Percentiles rank a stretch among this genome's conserved stretches.
Conservation (phyloP, 2,888 invertebrate species). For the Athalia circularis region DNA sequence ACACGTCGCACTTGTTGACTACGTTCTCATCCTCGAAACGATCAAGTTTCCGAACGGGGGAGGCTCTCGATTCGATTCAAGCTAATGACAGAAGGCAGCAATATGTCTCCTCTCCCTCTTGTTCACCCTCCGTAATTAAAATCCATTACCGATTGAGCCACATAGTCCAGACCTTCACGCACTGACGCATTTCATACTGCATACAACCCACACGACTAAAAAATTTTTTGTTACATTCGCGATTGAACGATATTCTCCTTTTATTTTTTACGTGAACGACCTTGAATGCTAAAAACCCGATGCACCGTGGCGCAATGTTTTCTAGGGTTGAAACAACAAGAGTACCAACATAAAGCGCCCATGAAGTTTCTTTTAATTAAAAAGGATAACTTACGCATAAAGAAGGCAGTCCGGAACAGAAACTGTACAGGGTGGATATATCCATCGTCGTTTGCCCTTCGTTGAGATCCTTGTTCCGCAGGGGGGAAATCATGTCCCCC, state of each 20-base stretch:
- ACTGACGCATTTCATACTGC: background rate
- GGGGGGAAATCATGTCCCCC: conserved; percentile 16
- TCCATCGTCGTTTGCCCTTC: conserved; percentile 23
- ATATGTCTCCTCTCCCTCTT: conserved; percentile 45
- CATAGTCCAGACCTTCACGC: conserved; percentile 2
- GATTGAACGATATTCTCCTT: too few relatives aligned
- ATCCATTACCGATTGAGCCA: conserved; percentile 48
- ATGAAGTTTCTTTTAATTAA: conserved; percentile 61
- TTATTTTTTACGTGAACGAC: too few relatives aligned
- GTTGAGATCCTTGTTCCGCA: conserved; percentile 17
- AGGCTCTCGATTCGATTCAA: conserved; percentile 43
- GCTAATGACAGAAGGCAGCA: conserved; percentile 49
- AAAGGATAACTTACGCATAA: conserved; percentile 60
- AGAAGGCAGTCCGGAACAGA: conserved; percentile 51
- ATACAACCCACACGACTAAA: background rate
- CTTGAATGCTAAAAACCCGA: too few relatives aligned
- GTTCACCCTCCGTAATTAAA: conserved; percentile 46
- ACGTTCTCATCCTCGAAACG: background rate
- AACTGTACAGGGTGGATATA: conserved; percentile 29
- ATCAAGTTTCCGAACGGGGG: conserved; percentile 35
- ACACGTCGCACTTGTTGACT: conserved; percentile 43
- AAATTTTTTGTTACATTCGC: too few relatives aligned
- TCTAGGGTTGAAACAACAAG: conserved; percentile 3
- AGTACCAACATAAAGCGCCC: conserved; percentile 59
- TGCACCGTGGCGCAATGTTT: too few relatives aligned